Evolutionary conservation across 2,888 invertebrate species (phyloP).

Genomic region (Tricholauxania praeusta): DNA sequence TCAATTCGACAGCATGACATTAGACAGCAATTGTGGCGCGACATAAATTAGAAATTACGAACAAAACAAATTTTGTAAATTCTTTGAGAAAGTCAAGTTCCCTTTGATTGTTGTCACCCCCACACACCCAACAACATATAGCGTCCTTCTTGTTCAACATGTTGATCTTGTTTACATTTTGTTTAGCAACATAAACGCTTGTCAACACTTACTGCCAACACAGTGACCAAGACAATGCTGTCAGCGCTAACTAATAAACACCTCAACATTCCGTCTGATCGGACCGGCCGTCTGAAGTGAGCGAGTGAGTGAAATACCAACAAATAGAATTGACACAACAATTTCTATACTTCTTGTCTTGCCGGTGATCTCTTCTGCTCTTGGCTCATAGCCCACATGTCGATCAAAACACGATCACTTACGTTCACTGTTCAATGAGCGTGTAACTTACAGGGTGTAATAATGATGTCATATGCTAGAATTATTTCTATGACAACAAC

Average conservation of each 20-base stretch:
- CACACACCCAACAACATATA: no score
- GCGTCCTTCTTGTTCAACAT: background rate
- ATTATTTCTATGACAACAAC: no score
- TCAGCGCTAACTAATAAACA: slow-evolving; percentile 7
- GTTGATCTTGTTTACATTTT: background rate
- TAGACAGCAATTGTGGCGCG: no score
- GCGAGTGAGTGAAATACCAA: no score
- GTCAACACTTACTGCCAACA: background rate
- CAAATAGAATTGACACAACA: no score
- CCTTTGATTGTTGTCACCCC: no score
- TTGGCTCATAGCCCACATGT: slow-evolving; percentile 4
- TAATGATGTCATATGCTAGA: slow-evolving; percentile 2
- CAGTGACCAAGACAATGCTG: background rate
- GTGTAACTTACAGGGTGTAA: background rate
- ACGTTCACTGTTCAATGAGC: background rate
- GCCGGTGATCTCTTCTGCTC: background rate
- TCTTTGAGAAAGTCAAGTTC: no score
- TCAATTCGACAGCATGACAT: no score
- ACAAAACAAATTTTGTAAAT: no score
- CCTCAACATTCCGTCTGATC: background rate
- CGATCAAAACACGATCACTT: background rate
- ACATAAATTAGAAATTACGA: no score
- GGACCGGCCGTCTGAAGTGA: no score
- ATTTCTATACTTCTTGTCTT: no score
- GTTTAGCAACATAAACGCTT: slow-evolving; percentile 1